Base-by-base conservation (phyloP, 2,797 vertebrate species). In the Epinephelus coioides region DNA sequence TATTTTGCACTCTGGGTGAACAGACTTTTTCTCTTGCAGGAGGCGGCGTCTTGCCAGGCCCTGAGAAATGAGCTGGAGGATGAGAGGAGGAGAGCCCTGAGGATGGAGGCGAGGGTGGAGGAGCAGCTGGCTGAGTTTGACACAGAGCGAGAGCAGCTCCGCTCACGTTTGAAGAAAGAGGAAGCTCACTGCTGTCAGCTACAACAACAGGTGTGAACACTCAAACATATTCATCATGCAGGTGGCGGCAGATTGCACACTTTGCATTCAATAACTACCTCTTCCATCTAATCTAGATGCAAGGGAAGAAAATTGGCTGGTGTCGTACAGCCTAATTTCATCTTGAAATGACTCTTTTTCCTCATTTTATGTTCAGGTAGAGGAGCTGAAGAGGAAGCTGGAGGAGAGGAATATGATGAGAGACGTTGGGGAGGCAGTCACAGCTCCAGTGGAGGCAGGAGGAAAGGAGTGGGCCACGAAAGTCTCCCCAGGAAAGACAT, bases 121-220 rank as follows among this genome's bases (percentile, higher is more conserved):
- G 97, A 98, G 94, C 97, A 98, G 88, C 89, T 99, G 83, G 98
- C 97, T 0, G 98, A 99, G 94, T 98, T 99, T 15, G 98, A 99
- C 93, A 99, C 97, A 0, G 98, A 99, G 63, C 95, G 96, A 23
- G 98, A 99, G 46, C 98, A 98, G 83, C 95, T 99, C 80, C 95
- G 96, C 86, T 97, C 97, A 3, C 97, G 97, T 68, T 88, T 99
- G 83, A 97, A 97, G 92, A 96, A 96, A 43, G 98, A 99, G 90
- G 98, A 98, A 86, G 97, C 97, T 62, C 97, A 96, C 53, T 96
- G 97, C 61, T 94, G 88, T 78, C 94, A 94, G 15, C 95, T 99
- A 2, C 97, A 97, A 49, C 96, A 96, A 82, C 97, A 98, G 80
- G 94, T 95, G 63, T 10, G 82, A 68, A 59, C 53, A 46, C 56